Evolutionary conservation across 2,888 invertebrate genomes (phyloP), one percentile per base, ranked within the genome.

Genomic region (Macropis europaea): DNA sequence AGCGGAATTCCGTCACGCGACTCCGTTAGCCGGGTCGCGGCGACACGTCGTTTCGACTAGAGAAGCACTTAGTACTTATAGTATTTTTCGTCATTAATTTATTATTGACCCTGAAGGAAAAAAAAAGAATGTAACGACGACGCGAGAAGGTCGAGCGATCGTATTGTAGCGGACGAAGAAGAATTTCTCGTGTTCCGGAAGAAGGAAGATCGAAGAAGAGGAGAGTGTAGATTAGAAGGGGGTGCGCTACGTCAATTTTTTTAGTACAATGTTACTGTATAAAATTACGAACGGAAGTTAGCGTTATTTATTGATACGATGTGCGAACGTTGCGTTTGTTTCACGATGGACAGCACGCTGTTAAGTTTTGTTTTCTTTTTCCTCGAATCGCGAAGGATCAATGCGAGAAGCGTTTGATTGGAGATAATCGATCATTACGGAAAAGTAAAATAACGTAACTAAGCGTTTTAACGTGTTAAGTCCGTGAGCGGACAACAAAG

Each of bases 71-170:
- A 85, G 87, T 89, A 89, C 87, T 89, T 87, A 87, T 87, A 89
- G 86, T 86, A 84, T 86, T 87, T 61, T 82, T 84, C 85, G 83
- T 84, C 81, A 81, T 88, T 87, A 85, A 87, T 89, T 89, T 89
- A 88, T 89, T 89, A 88, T 89, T 87, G 84, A 87, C 81, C 83
- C 75, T 84, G n/a, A n/a, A n/a, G n/a, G n/a, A n/a, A n/a, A n/a
- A n/a, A n/a, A n/a, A n/a, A n/a, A n/a, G n/a, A 82, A 84, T 69
- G 54, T 72, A 70, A 62, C 72, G 66, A 54, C 42, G 53, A 60
- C n/a, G n/a, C n/a, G n/a, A n/a, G n/a, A n/a, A n/a, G n/a, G n/a
- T n/a, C 36, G 42, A 32, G 42, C 60, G 52, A 34, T 15, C 13
- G 26, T 13, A 17, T 22, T 45, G 34, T 54, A n/a, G n/a, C n/a